Evolutionary conservation across 1,140 invertebrate species (phyloP), one percentile per base, ranked within the genome.

Genomic region (Oreohelix idahoensis): DNA sequence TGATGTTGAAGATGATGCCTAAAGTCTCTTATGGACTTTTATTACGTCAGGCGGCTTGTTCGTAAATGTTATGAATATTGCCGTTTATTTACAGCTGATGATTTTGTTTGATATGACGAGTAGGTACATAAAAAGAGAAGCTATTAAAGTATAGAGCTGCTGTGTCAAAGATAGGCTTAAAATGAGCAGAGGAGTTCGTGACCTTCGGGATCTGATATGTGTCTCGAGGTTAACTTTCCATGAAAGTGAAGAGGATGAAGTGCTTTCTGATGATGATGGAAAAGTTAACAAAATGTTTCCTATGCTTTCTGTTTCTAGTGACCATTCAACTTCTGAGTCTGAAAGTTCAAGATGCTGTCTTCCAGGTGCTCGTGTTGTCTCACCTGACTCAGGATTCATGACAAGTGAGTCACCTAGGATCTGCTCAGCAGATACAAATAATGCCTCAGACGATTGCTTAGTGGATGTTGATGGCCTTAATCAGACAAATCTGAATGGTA

Each of bases 161-260:
- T 36, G 0, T 29, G n/a, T 15, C 35, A 36, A 36, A 77, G 75
- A 51, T 4, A 13, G 13, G 13, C 4, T 51, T 32, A 79, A 51
- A 83, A 92, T 92, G 91, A 91, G 90, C 86, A 83, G 91, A 83
- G 89, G 91, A 85, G 88, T 92, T 29, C 84, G 87, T 80, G 91
- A 92, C 82, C 83, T 92, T 36, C 81, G 91, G 49, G 91, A 92
- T 35, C 80, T 92, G 42, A 90, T 92, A 53, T 91, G 90, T 88
- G 91, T 92, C 13, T 92, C 91, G 29, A 85, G 91, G 32, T 81
- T 92, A 26, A 90, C 90, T 49, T 86, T 88, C 66, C 86, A 88
- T 51, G 87, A 90, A 23, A 90, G 90, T 85, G 91, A 92, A 83
- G 87, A 88, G 42, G 89, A 89, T 2, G 86, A 81, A 53, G 71